Conservation (phyloP, 2,113 vertebrate genomes). For the Dendrocopos noguchii region DNA sequence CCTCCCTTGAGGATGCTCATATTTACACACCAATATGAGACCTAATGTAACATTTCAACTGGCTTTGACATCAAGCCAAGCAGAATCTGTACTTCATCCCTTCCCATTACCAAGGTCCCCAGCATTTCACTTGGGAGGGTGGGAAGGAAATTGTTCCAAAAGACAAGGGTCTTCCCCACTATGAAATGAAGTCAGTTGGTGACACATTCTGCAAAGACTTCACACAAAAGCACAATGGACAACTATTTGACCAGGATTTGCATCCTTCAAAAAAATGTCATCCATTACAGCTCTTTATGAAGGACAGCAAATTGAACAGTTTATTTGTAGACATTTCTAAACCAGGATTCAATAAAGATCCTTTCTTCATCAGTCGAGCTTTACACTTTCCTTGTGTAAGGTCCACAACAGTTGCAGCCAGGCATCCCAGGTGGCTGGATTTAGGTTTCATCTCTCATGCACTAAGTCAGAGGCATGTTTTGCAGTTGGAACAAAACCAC, state of each 20-base stretch:
- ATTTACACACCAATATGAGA: background rate
- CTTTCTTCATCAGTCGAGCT: background rate
- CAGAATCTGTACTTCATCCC: background rate
- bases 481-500: conserved; percentile 3
- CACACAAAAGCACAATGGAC: background rate
- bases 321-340: background rate
- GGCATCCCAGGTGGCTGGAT: background rate
- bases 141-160: background rate
- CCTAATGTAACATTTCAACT: background rate
- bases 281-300: background rate
- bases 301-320: background rate
- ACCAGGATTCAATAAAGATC: background rate
- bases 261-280: background rate
- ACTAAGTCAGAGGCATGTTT: background rate
- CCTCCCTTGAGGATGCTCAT: background rate
- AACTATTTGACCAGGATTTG: background rate
- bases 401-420: background rate
- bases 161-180: background rate
- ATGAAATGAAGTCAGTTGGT: background rate
- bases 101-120: background rate
- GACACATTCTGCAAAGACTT: background rate
- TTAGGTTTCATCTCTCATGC: background rate
- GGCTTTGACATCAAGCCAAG: background rate
- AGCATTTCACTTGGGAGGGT: background rate
- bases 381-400: background rate